Percentiles rank a stretch among this genome's conserved stretches.
Conservation (phyloP, 2,113 vertebrate species). For the Chaetodon trifascialis region DNA sequence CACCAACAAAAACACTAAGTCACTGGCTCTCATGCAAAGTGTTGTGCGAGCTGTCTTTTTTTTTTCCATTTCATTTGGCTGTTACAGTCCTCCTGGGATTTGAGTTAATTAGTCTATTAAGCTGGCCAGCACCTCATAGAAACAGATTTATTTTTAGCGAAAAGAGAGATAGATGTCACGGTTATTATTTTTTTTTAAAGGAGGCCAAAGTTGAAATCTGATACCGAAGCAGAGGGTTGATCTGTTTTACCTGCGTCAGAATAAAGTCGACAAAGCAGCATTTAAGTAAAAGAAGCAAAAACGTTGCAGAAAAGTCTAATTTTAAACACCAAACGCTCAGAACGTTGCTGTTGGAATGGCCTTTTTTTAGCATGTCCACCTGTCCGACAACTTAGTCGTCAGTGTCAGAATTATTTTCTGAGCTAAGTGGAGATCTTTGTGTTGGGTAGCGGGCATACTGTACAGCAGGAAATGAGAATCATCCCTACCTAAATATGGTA, state of each 20-base stretch:
- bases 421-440: constrained; percentile 4
- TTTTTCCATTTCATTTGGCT: constrained; percentile 62
- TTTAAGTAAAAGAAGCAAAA: neutral
- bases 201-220: constrained; percentile 34
- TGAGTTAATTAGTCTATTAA: constrained; percentile 76
- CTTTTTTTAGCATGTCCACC: neutral
- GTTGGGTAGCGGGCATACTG: neutral
- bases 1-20: constrained; percentile 37
- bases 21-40: constrained; percentile 55
- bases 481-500: constrained; percentile 6
- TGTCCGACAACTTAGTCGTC: neutral
- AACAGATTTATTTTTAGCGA: constrained; percentile 64
- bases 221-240: constrained; percentile 1
- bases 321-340: neutral
- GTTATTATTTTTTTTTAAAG: constrained; percentile 23
- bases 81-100: constrained; percentile 63
- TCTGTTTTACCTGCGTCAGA: neutral
- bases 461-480: constrained; percentile 23
- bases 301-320: neutral
- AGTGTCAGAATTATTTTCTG: constrained; percentile 18
- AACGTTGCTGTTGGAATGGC: too few species aligned
- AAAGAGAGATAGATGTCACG: constrained; percentile 40
- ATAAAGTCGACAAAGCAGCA: neutral
- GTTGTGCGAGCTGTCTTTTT: constrained; percentile 47
- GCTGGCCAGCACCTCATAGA: constrained; percentile 50